Evolutionary conservation across 1,140 invertebrate species (phyloP).

Genomic region (Zaprionus ghesquierei): DNA sequence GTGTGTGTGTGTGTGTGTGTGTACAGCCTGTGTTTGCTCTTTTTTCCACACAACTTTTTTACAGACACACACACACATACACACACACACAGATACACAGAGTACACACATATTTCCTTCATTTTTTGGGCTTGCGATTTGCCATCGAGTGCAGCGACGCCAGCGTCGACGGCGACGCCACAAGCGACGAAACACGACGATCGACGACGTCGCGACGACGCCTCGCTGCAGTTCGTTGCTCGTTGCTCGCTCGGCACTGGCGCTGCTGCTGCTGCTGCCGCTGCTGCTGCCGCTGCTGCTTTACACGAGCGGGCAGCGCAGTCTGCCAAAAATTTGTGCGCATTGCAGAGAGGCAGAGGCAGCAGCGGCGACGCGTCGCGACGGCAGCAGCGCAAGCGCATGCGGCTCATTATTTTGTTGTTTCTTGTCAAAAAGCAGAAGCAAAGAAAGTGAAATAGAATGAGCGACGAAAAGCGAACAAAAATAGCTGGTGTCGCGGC

Average conservation of each 20-base stretch:
- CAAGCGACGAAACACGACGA: slow-evolving; percentile 21
- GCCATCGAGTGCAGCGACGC: slow-evolving; percentile 61
- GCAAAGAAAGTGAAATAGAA: slow-evolving; percentile 7
- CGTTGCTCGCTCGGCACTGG: neutral
- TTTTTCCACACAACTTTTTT: slow-evolving; percentile 56
- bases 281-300: neutral
- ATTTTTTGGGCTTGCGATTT: slow-evolving; percentile 54
- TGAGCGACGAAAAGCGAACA: slow-evolving; percentile 18
- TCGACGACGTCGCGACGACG: slow-evolving; percentile 18
- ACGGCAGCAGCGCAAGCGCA: slow-evolving; percentile 14
- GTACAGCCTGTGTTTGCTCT: slow-evolving; percentile 51
- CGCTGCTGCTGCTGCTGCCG: neutral
- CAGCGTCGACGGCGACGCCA: slow-evolving; percentile 4
- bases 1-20: slow-evolving; percentile 33
- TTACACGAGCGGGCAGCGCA: slow-evolving; percentile 32
- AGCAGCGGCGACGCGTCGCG: slow-evolving; percentile 23
- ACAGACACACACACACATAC: slow-evolving; percentile 7
- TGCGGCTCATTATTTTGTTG: slow-evolving; percentile 14
- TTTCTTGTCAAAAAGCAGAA: slow-evolving; percentile 11
- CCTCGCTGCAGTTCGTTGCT: slow-evolving; percentile 16
- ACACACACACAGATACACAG: too few relatives aligned
- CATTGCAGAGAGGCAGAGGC: neutral
- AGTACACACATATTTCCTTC: slow-evolving; percentile 43
- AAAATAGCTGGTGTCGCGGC: slow-evolving; percentile 16
- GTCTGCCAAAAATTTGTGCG: slow-evolving; percentile 35